Conservation (phyloP, 2,113 vertebrate genomes). For the Urocitellus parryii region DNA sequence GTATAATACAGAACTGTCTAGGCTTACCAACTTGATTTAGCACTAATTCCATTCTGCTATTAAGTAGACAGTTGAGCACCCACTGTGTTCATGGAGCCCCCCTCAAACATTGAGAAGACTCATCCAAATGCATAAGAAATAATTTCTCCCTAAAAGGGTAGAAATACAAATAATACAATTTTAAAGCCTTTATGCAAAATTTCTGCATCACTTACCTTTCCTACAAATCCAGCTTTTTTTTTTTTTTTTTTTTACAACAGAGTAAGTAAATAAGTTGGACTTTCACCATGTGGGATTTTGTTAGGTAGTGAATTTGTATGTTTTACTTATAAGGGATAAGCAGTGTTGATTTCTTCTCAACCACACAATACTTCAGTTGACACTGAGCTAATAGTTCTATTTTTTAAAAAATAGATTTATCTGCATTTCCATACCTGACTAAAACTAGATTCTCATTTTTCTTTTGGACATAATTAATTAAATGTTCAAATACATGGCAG, state of each 20-base stretch:
- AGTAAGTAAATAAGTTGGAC: background rate
- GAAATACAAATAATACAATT: background rate
- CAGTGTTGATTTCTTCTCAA: background rate
- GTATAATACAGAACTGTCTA: background rate
- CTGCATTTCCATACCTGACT: constrained; percentile 36
- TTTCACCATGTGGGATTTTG: background rate
- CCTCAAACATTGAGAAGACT: background rate
- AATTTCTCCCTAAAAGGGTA: background rate
- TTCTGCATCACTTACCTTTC: constrained; percentile 10
- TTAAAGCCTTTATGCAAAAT: background rate
- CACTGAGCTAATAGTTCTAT: background rate
- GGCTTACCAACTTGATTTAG: background rate
- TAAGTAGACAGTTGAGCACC: background rate
- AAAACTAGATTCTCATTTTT: constrained; percentile 59
- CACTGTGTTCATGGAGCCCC: background rate
- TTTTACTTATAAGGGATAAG: constrained; percentile 42
- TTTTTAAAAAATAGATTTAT: background rate
- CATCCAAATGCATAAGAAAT: background rate
- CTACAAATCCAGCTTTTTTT: background rate
- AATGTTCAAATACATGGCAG: constrained; percentile 8
- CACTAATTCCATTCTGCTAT: background rate
- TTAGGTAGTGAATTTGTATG: background rate
- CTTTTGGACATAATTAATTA: constrained; percentile 30
- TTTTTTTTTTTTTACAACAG: background rate
- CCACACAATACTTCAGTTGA: background rate